Conservation (phyloP, 2,113 vertebrate genomes). For the Prunella himalayana region DNA sequence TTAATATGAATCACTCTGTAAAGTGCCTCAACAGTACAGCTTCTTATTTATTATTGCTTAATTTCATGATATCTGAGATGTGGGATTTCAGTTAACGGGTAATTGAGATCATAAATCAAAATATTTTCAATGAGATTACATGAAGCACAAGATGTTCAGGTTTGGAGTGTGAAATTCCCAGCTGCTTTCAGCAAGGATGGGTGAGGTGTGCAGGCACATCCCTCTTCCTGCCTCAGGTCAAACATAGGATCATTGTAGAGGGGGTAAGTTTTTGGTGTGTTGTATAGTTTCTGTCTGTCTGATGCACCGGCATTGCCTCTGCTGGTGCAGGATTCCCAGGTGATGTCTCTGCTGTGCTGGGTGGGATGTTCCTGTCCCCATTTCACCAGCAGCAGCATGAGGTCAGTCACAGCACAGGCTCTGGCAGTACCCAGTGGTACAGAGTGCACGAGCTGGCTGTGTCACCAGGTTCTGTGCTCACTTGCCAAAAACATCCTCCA, state of each 20-base stretch:
- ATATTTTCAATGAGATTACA: conserved; percentile 42
- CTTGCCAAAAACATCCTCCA: neutral
- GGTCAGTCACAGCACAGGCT: neutral
- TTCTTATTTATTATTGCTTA: conserved; percentile 62
- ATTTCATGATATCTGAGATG: conserved; percentile 49
- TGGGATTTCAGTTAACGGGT: conserved; percentile 24
- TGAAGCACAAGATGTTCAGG: conserved; percentile 41
- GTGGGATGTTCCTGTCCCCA: neutral
- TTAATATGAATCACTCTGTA: conserved; percentile 58
- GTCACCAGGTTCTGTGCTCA: neutral
- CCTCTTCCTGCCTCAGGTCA: neutral
- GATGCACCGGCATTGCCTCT: neutral
- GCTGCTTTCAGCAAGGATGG: neutral
- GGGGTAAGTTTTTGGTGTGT: neutral
- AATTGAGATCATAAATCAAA: conserved; percentile 59
- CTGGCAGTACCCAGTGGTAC: neutral
- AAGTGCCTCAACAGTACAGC: conserved; percentile 22
- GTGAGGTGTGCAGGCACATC: neutral
- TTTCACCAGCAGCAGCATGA: neutral
- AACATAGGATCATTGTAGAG: accelerated
- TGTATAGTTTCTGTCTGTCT: neutral
- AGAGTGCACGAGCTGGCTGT: neutral
- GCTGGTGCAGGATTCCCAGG: neutral
- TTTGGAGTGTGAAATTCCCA: neutral
- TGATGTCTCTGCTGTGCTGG: neutral